phyloP scores from a whole-genome alignment of 2,113 vertebrate species.

The Perca fluviatilis region DNA sequence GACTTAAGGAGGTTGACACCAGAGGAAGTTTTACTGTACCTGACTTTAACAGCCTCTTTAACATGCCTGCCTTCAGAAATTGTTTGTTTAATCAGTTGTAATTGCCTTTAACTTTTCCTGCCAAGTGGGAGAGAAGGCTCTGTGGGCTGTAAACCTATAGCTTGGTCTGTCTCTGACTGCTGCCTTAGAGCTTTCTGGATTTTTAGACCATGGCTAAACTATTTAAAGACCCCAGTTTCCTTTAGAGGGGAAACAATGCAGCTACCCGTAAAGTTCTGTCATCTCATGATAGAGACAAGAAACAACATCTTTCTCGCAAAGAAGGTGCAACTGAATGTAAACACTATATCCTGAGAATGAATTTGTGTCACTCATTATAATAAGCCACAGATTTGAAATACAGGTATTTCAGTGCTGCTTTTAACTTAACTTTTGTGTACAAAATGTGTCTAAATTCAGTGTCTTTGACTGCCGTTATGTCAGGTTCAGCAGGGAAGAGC shows the following conservation, averaged over 20 bases:
- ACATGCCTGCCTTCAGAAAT: constrained; percentile 54
- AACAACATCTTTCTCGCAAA: not conserved
- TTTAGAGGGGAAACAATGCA: constrained; percentile 27
- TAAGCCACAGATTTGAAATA: not conserved
- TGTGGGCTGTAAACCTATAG: constrained; percentile 40
- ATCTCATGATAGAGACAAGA: not conserved
- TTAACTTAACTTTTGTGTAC: not conserved
- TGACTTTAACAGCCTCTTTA: constrained; percentile 65
- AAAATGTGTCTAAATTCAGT: not conserved
- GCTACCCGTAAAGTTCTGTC: constrained; percentile 4
- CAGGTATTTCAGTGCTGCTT: not conserved
- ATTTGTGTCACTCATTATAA: not conserved
- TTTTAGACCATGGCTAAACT: constrained; percentile 22
- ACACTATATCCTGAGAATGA: not conserved
- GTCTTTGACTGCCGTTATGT: not conserved
- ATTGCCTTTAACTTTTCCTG: constrained; percentile 63
- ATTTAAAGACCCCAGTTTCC: constrained; percentile 30
- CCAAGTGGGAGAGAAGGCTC: constrained; percentile 51
- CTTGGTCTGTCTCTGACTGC: constrained; percentile 6
- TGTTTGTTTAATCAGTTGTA: constrained; percentile 66
- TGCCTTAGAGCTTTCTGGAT: constrained; percentile 18
- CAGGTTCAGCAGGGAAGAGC: too few species aligned
- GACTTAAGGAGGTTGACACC: constrained; percentile 57
- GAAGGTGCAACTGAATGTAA: not conserved
- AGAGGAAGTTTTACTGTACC: constrained; percentile 55